Conservation (phyloP, 2,797 vertebrate species). For the Eremophila alpestris region DNA sequence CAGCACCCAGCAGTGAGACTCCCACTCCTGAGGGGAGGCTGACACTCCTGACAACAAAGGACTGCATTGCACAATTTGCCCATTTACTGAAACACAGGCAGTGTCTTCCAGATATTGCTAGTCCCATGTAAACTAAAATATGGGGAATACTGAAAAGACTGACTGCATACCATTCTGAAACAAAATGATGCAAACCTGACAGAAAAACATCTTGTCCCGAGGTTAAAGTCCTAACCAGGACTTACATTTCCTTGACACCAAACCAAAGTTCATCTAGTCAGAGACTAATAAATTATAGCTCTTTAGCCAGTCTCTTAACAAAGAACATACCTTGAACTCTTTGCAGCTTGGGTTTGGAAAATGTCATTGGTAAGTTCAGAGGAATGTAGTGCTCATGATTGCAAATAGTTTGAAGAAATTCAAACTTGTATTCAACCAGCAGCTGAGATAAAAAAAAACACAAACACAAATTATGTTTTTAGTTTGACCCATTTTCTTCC, state of each 20-base stretch:
- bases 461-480: background rate
- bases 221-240: background rate
- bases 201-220: background rate
- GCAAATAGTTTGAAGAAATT: slow-evolving; percentile 92
- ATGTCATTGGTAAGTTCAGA: slow-evolving; percentile 94
- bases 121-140: background rate
- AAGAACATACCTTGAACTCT: slow-evolving; percentile 88
- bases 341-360: slow-evolving; percentile 91
- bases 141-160: background rate
- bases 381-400: slow-evolving; percentile 98
- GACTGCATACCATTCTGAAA: background rate
- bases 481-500: background rate
- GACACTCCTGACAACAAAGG: background rate
- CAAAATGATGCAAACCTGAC: background rate
- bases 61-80: background rate
- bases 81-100: background rate
- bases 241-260: background rate
- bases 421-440: slow-evolving; percentile 94
- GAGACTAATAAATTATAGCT: background rate
- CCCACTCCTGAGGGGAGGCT: background rate
- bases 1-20: accelerated
- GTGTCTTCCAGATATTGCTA: background rate
- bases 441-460: slow-evolving; percentile 73
- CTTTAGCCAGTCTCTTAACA: background rate
- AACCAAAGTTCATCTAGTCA: background rate